Base-by-base conservation (phyloP, 2,113 vertebrate genomes). In the Athene cunicularia region DNA sequence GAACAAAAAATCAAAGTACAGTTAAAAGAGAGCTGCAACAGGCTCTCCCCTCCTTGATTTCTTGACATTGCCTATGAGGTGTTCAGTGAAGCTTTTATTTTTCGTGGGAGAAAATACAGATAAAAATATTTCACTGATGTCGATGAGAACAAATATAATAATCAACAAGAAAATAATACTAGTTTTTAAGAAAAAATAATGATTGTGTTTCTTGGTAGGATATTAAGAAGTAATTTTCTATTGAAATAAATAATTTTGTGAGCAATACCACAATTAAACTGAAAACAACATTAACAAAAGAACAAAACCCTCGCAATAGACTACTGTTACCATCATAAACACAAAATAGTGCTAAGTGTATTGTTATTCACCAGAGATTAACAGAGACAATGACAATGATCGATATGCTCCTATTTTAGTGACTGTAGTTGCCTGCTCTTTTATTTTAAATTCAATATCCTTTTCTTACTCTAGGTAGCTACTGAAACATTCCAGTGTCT, bases 251-350 rank as follows among this genome's bases (percentile, higher is more conserved):
- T 53, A 50, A 26, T 85, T 41, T 68, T 73, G 11, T 66, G 28
- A 55, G 13, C 12, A 37, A 52, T 19, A 20, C 2, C 80, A 49
- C 12, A 37, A 50, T 28, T 49, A 62, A 80, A 47, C 7, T 59
- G 14, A 64, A 75, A 66, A 5, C 6, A 72, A 2, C 3, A 47
- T 27, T 74, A 45, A 21, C 1, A 63, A 52, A 87, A 67, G 7
- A 30, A 22, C 2, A 53, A 43, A n/a, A 30, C 1, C 0, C 3
- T 4, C 3, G 45, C 24, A 52, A 18, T 5, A 35, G 1, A 21
- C 1, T 41, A 50, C 50, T 52, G 14, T 14, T 79, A 58, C 8
- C 3, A 32, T 50, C 35, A 33, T 50, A 47, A 80, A 24, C 15
- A 56, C 6, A 41, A 80, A 72, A 33, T 12, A 8, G 6, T 35